Conservation (phyloP, 2,888 invertebrate genomes). For the Halictus quadricinctus region DNA sequence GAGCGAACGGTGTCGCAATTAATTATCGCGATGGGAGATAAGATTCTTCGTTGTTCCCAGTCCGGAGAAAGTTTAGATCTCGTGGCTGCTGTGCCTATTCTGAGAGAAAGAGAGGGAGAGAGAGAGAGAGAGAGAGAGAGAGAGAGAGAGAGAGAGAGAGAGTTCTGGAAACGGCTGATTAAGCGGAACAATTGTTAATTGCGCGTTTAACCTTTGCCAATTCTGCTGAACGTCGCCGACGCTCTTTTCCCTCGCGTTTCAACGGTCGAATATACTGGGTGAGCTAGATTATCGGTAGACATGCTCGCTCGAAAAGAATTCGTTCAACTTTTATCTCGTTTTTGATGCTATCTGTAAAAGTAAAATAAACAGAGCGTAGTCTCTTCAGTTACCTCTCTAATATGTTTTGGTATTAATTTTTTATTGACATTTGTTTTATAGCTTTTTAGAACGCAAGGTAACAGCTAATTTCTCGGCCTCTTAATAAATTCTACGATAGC, state of each 20-base stretch:
- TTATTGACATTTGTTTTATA: not conserved
- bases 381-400: not conserved
- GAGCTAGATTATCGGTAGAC: not conserved
- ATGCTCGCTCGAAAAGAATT: not conserved
- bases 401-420: not conserved
- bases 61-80: slow-evolving; percentile 13
- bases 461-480: too few relatives aligned
- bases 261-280: not conserved
- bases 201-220: slow-evolving; percentile 70
- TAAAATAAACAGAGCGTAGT: not conserved
- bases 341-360: too few relatives aligned
- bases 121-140: slow-evolving; percentile 7
- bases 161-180: slow-evolving; percentile 34
- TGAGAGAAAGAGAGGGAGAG: not conserved
- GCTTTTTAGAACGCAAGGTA: too few relatives aligned
- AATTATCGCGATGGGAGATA: slow-evolving; percentile 40
- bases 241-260: not conserved
- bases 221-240: slow-evolving; percentile 31
- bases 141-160: not conserved
- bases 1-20: slow-evolving; percentile 33
- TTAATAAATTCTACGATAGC: too few relatives aligned
- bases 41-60: slow-evolving; percentile 26
- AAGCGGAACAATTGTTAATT: slow-evolving; percentile 67
- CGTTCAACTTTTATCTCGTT: not conserved
- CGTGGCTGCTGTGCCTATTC: slow-evolving; percentile 21